phyloP scores from a whole-genome alignment of 2,113 vertebrate genomes.

The Hiodon alosoides region DNA sequence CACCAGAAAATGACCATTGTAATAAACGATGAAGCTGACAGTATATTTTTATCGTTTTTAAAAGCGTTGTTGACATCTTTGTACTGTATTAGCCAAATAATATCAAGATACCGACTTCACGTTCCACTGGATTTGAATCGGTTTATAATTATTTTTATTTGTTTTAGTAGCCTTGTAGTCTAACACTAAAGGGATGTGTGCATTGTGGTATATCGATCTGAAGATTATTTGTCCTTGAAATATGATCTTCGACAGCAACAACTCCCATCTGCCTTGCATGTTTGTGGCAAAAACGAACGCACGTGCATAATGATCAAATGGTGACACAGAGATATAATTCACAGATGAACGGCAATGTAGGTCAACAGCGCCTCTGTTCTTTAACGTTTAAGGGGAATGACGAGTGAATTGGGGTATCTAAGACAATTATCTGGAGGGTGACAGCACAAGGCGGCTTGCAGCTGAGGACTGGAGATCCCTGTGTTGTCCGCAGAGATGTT shows the following conservation, averaged over 20 bases:
- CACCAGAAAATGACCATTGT: slow-evolving; percentile 39
- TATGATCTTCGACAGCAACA: slow-evolving; percentile 37
- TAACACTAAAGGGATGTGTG: slow-evolving; percentile 28
- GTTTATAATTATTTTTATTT: slow-evolving; percentile 34
- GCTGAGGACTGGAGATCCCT: slow-evolving; percentile 37
- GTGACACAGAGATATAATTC: slow-evolving; percentile 42
- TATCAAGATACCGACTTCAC: slow-evolving; percentile 30
- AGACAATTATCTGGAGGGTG: slow-evolving; percentile 52
- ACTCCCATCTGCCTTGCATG: slow-evolving; percentile 23
- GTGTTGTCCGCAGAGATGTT: slow-evolving; percentile 54
- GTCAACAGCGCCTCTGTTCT: slow-evolving; percentile 33
- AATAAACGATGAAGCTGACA: slow-evolving; percentile 22
- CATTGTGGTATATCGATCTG: slow-evolving; percentile 25
- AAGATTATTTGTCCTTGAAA: slow-evolving; percentile 40
- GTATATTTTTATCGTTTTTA: background rate
- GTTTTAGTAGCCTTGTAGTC: slow-evolving; percentile 18
- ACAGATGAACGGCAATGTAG: slow-evolving; percentile 44
- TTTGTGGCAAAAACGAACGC: slow-evolving; percentile 20
- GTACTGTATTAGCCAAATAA: slow-evolving; percentile 24
- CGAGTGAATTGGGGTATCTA: slow-evolving; percentile 40
- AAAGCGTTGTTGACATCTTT: slow-evolving; percentile 31
- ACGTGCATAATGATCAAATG: slow-evolving; percentile 40
- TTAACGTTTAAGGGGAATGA: slow-evolving; percentile 34
- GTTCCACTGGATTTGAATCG: slow-evolving; percentile 36
- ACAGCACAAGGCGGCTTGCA: slow-evolving; percentile 32